Conservation (phyloP, 2,888 invertebrate genomes). For the Hartigia nigra region DNA sequence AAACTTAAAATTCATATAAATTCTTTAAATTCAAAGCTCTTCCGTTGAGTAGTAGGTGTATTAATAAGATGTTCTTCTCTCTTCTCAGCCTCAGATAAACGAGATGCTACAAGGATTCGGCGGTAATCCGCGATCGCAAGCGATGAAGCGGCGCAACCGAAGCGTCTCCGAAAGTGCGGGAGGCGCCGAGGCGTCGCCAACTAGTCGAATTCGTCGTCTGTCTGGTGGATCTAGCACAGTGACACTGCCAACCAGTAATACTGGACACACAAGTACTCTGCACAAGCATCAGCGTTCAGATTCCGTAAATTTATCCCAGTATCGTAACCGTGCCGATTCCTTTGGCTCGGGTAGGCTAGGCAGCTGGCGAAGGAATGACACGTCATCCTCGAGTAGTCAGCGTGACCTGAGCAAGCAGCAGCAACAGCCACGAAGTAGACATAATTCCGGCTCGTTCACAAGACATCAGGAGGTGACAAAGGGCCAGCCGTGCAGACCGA, state of each 20-base stretch:
- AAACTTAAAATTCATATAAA: background rate
- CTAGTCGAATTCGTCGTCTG: conserved; percentile 56
- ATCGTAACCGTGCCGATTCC: conserved; percentile 58
- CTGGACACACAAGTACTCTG: conserved; percentile 31
- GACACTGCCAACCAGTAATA: conserved; percentile 44
- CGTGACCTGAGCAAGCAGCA: conserved; percentile 49
- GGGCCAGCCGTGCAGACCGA: conserved; percentile 5
- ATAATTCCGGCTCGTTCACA: conserved; percentile 51
- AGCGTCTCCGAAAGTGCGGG: conserved; percentile 76
- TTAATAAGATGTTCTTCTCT: conserved; percentile 12
- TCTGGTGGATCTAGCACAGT: conserved; percentile 61
- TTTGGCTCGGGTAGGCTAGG: conserved; percentile 58
- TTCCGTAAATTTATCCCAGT: conserved; percentile 50
- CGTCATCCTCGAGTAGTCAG: conserved; percentile 42
- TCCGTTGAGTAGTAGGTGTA: background rate
- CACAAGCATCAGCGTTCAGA: conserved; percentile 46
- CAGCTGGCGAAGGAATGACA: conserved; percentile 52
- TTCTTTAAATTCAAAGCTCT: background rate
- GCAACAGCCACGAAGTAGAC: conserved; percentile 47
- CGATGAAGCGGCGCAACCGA: conserved; percentile 71
- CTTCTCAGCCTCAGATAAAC: conserved; percentile 72
- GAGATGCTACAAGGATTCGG: conserved; percentile 71
- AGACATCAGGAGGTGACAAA: conserved; percentile 48
- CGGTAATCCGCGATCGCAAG: conserved; percentile 64
- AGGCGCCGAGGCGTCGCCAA: conserved; percentile 52